Evolutionary conservation across 2,888 invertebrate genomes (phyloP), one percentile per base, ranked within the genome.

Genomic region (Stenurella melanura): DNA sequence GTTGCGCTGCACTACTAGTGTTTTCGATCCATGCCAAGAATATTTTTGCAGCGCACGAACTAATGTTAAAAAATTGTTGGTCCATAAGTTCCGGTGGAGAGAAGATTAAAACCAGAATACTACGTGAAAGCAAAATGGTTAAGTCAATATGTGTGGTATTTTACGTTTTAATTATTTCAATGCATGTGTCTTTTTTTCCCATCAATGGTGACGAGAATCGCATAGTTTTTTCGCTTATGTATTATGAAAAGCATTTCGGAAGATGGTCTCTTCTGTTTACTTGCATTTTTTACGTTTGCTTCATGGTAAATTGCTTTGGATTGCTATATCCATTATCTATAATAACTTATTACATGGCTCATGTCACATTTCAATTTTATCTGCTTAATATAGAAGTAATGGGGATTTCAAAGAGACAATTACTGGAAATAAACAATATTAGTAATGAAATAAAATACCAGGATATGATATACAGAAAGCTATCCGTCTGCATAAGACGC

Each of bases 301-400:
- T 34, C 0, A 0, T 34, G 0, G 7, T 34, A 34, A 2, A 6
- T 9, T 7, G 6, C 0, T 34, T 2, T 34, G 30, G 30, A 34
- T 6, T 34, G 0, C 7, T 17, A 19, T 58, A 0, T 19, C 58
- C 58, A 19, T 3, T 58, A 58, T 21, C 7, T 21, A 11, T 19
- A 50, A n/a, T 5, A 18, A 21, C 10, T 3, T 58, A 58, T 58
- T 0, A 15, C 2, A 11, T 11, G 2, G 19, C 12, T 58, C 58
- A 58, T 58, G 58, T 19, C 11, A 58, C 19, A 58, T 58, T 58
- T 21, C 58, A 58, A 15, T 15, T 58, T 21, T 58, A 58, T 15
- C 19, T 58, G 5, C 19, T 58, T 19, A 57, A 18, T 34, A 34
- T 34, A 9, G 30, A 26, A 2, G 0, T 7, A 34, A 34, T 9